A percentile compares a stretch with the other conserved stretches of the same genome.
phyloP scores from a whole-genome alignment of 1,140 invertebrate genomes.

The Drosophila oshimai region DNA sequence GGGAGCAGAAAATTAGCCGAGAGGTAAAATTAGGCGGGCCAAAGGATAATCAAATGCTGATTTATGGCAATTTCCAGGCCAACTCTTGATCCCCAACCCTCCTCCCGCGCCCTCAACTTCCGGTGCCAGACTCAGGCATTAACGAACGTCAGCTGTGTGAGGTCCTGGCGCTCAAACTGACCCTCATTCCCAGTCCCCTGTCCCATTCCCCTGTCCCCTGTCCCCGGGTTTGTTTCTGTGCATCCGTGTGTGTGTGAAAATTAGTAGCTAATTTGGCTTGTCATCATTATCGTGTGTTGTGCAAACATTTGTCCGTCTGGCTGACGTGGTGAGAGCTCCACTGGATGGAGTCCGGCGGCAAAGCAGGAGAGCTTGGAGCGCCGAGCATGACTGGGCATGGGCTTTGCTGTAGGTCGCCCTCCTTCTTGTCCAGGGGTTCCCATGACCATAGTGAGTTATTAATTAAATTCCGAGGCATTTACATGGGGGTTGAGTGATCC shows the following conservation, averaged over 20 bases:
- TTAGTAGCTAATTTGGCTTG: constrained; percentile 80
- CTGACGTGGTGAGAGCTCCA: constrained; percentile 16
- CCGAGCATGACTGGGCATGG: constrained; percentile 31
- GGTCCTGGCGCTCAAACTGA: constrained; percentile 61
- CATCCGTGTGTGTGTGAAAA: constrained; percentile 60
- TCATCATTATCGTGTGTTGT: constrained; percentile 79
- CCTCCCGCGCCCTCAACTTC: constrained; percentile 36
- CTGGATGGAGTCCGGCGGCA: not conserved
- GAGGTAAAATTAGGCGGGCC: constrained; percentile 53
- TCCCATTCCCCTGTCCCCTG: too few relatives aligned
- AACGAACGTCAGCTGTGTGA: constrained; percentile 71
- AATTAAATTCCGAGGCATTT: constrained; percentile 57
- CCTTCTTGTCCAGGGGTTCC: not conserved
- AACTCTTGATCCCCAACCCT: constrained; percentile 20
- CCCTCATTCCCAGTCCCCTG: constrained; percentile 31
- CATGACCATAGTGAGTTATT: constrained; percentile 24
- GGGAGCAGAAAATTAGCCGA: constrained; percentile 14
- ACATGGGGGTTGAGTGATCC: constrained; percentile 26
- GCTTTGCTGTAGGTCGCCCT: constrained; percentile 36
- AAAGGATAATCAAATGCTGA: constrained; percentile 80
- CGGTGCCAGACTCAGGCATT: constrained; percentile 32
- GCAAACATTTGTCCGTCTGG: constrained; percentile 76
- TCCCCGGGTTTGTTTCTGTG: too few relatives aligned
- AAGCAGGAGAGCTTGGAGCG: constrained; percentile 3
- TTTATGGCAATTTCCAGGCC: constrained; percentile 68